Evolutionary conservation across 2,888 invertebrate species (phyloP), one percentile per base, ranked within the genome.

Genomic region (Caenorhabditis uteleia): DNA sequence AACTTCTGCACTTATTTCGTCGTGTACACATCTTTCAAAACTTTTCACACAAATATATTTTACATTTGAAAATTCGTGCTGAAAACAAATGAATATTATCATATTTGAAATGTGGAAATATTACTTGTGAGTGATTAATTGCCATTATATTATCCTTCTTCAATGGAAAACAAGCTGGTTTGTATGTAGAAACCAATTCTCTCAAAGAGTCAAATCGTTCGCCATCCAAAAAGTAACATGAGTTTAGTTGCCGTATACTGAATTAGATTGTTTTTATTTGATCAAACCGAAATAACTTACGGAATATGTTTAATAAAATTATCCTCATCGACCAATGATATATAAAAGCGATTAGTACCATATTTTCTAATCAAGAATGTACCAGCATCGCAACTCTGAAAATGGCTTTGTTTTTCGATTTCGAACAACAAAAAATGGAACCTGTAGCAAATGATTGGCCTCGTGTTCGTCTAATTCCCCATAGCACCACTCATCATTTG

Each of bases 381-480:
- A 20, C 67, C 70, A 4, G 58, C 38, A 16, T 55, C 27, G 18
- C 48, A 40, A 3, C 40, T 45, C 50, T 61, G 46, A 34, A 40
- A 34, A 18, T 6, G 25, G 40, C 34, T 42, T n/a, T n/a, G n/a
- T n/a, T n/a, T n/a, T n/a, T n/a, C n/a, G n/a, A n/a, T n/a, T n/a
- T n/a, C n/a, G n/a, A n/a, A n/a, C n/a, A n/a, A n/a, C n/a, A 29
- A 42, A 33, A 31, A n/a, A 25, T 26, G n/a, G 43, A 21, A 62
- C 70, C 48, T 53, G 36, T 23, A 70, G 53, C 29, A 67, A 34
- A 27, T 56, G 38, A 53, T 70, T 67, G 14, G 70, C 70, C 23
- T 67, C 53, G 29, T 51, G 50, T 46, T 59, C 58, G 34, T 36
- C 53, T 34, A 70, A 45, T 54, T 62, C 62, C 14, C 67, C 70